Base-by-base conservation (phyloP, 2,888 invertebrate genomes). In the Microctonus brassicae region DNA sequence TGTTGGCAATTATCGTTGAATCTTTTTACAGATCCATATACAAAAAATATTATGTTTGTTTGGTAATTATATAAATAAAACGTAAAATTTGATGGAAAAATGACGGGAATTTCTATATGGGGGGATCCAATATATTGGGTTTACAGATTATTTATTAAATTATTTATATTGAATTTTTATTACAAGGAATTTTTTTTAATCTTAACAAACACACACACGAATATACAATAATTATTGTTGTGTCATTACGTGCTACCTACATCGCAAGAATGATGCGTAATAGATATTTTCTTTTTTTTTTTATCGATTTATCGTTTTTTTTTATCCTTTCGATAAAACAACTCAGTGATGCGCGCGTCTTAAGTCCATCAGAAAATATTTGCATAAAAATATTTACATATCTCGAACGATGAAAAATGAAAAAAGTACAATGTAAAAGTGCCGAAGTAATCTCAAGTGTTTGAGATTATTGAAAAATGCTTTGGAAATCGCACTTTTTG, bases 101-200 rank as follows among this genome's bases (percentile, higher is more conserved):
- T 2, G n/a, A n/a, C n/a, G n/a, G n/a, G n/a, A n/a, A n/a, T 17
- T 17, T 20, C 17, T n/a, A 47, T 47, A 47, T 3, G 7, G 24
- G 26, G 55, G 24, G 11, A 29, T 55, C 7, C 55, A 55, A 29
- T 55, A 29, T 55, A 55, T 55, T 24, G 55, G 63, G 47, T 52
- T 64, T 47, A 20, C 26, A 29, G 29, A 55, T 65, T 80, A 79
- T 82, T 82, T 81, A 79, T 82, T 80, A 82, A 82, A 83, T 76
- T 71, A 74, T 73, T 77, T 75, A 73, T 69, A 57, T 64, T 73
- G 79, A 80, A 81, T 76, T 84, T 83, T 82, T 82, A 81, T 84
- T 84, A 83, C 83, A 83, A 82, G 81, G 73, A 77, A 77, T 82
- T 76, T 76, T 74, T 79, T 76, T 29, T 29, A 29, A 78, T 78